These are phyloP conservation scores for Drosophila pallidifrons DNA, from an alignment of 1,140 invertebrate species.

Conservation along the genomic window DNA sequence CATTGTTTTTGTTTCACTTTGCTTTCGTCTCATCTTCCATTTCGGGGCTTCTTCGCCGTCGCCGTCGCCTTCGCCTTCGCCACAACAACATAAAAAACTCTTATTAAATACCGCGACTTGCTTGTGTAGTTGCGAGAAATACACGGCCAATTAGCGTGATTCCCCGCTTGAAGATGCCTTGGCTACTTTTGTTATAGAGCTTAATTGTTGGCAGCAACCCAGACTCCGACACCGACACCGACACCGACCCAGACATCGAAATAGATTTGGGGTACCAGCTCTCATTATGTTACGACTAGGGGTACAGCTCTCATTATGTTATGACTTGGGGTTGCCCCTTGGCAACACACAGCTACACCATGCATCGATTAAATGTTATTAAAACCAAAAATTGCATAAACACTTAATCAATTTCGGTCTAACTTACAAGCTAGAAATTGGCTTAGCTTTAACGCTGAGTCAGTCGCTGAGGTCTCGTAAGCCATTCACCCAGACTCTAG, in stretches of 20 bases:
- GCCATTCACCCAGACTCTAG: conserved; percentile 20
- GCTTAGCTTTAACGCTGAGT: conserved; percentile 25
- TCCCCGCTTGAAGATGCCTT: conserved; percentile 52
- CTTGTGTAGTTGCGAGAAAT: conserved; percentile 74
- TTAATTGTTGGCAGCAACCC: conserved; percentile 24
- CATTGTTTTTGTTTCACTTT: conserved; percentile 75
- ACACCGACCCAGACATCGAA: background rate
- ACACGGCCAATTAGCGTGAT: conserved; percentile 77
- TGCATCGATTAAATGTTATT: conserved; percentile 74
- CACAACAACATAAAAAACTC: conserved; percentile 46
- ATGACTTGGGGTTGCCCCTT: conserved; percentile 21
- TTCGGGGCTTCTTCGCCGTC: conserved; percentile 51
- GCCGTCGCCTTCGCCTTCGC: conserved; percentile 42
- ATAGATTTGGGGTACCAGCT: background rate
- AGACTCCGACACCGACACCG: background rate
- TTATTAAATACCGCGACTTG: conserved; percentile 74
- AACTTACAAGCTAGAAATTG: conserved; percentile 38
- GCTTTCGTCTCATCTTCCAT: conserved; percentile 52
- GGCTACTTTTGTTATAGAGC: conserved; percentile 51
- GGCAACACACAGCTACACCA: conserved; percentile 42
- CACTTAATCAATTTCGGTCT: conserved; percentile 68
- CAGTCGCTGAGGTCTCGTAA: conserved; percentile 4
- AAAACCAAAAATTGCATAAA: conserved; percentile 71
- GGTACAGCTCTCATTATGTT: conserved; percentile 52
- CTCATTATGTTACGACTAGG: conserved; percentile 45